Base-by-base conservation (phyloP, 2,797 vertebrate genomes). In the Gadopsis marmoratus region DNA sequence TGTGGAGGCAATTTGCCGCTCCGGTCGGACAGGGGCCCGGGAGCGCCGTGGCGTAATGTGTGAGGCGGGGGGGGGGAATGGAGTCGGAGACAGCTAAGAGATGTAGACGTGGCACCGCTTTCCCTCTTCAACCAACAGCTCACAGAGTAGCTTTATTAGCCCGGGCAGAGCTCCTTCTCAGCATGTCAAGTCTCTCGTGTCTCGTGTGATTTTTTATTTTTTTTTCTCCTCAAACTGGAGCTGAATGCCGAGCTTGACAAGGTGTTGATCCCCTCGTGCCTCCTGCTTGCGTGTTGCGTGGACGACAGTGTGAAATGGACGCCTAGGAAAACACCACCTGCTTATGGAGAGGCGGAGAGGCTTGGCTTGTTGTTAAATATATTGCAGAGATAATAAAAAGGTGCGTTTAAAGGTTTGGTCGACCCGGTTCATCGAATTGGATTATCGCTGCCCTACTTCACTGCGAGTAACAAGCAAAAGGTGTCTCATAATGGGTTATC, bases 251-350 rank as follows among this genome's bases (percentile, higher is more conserved):
- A 84, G 69, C 59, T 62, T 87, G 89, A 92, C 90, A 81, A 89
- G 88, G 86, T 75, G 89, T 88, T 92, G 92, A 92, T 91, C 89
- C 81, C 81, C 74, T 78, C 3, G 19, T 84, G 77, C 82, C 67
- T 66, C 21, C 77, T 58, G 83, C 78, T 60, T 33, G 71, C 9
- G 2, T 76, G 60, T 59, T 26, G 63, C 37, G 23, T 73, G 68
- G 81, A 84, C 60, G 65, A 47, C 64, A 56, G 79, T 67, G 75
- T 80, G 84, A 87, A 78, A 61, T 48, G n/a, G 54, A 75, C 43
- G 55, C 65, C 47, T 45, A 3, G 58, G 74, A 81, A 84, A 81
- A 71, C 51, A 29, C 76, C 71, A 68, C 71, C 77, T 79, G 72
- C 79, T 86, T 31, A 60, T 23, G 35, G 39, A 54, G 68, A 77